phyloP scores from a whole-genome alignment of 2,113 vertebrate species.

The Catagonus wagneri region DNA sequence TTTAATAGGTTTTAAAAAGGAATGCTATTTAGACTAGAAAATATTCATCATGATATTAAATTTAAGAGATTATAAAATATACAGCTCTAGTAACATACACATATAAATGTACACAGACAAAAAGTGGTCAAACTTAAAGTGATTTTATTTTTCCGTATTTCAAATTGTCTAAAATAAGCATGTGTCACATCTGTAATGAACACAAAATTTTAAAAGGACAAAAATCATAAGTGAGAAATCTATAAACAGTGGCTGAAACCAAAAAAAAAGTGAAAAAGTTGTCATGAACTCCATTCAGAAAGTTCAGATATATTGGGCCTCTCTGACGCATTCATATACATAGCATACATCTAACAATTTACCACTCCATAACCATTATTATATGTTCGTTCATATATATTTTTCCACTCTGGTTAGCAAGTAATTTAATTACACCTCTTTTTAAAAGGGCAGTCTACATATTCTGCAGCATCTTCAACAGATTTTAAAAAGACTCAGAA shows the following conservation, averaged over 20 bases:
- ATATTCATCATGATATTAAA: slow-evolving; percentile 38
- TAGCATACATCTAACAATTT: neutral
- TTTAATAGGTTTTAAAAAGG: neutral
- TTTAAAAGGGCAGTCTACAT: neutral
- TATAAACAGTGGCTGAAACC: neutral
- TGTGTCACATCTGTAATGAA: neutral
- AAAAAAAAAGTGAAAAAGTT: neutral
- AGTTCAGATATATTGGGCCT: neutral
- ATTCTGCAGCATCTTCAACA: neutral
- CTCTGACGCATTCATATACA: neutral
- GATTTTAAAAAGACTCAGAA: neutral
- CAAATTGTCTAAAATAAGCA: neutral
- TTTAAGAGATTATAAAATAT: neutral
- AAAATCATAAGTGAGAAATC: neutral
- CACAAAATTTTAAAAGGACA: slow-evolving; percentile 3
- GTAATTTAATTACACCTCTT: neutral
- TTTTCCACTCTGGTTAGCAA: neutral
- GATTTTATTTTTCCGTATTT: neutral
- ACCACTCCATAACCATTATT: neutral
- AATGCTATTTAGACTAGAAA: neutral
- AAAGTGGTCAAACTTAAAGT: neutral
- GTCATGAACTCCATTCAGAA: neutral
- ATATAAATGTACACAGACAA: neutral
- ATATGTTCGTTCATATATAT: neutral
- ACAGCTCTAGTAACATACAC: neutral